These are phyloP conservation scores for Pantala flavescens DNA, from an alignment of 1,140 invertebrate genomes.

Conservation along the genomic window DNA sequence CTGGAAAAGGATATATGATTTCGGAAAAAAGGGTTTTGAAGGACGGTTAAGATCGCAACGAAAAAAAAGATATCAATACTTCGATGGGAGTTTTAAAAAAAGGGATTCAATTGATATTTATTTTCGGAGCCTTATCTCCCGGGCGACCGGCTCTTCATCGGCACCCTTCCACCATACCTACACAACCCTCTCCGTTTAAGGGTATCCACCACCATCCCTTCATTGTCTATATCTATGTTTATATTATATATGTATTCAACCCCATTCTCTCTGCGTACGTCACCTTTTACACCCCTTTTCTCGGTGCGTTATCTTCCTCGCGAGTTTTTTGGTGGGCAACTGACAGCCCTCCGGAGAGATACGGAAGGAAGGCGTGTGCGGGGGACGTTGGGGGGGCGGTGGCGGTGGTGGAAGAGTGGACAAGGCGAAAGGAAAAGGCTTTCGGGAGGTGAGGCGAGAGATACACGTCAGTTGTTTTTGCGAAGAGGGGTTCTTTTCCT, in stretches of 20 bases:
- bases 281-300: no score
- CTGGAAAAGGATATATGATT: background rate
- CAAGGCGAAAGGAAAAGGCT: no score
- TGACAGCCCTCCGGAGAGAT: background rate
- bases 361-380: background rate
- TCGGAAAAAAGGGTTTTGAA: background rate
- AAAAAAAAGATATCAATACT: background rate
- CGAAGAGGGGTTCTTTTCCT: background rate
- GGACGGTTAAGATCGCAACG: background rate
- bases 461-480: constrained; percentile 6
- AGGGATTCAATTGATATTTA: background rate
- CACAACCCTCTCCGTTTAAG: background rate
- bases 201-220: background rate
- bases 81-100: background rate
- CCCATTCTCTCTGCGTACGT: background rate
- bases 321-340: background rate
- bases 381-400: background rate
- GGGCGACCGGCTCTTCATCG: background rate
- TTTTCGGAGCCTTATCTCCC: background rate
- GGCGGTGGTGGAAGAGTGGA: background rate
- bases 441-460: background rate
- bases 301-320: no score
- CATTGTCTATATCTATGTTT: background rate
- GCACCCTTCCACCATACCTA: no score
- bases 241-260: background rate